Evolutionary conservation across 1,140 invertebrate genomes (phyloP), one percentile per base, ranked within the genome.

Genomic region (Heliconius hermathena): DNA sequence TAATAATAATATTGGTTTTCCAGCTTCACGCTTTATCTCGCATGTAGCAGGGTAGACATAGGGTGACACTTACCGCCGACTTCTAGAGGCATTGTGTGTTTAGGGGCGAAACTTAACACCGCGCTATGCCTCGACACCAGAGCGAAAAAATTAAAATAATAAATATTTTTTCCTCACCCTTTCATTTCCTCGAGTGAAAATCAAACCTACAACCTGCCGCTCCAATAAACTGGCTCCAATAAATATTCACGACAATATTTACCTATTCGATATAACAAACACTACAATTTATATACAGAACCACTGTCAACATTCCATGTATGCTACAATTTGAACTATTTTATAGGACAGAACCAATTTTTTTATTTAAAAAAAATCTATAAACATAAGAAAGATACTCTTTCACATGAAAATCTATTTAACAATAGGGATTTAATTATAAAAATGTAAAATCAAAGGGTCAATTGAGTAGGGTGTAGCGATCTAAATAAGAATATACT

Each of bases 401-500:
- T 71, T 52, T 75, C 29, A 8, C 71, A 79, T 70, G 46, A 75
- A 79, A 75, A 70, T 5, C 41, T 60, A 76, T 72, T 57, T 73
- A 70, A 22, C 16, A 57, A 74, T 18, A 29, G n/a, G n/a, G 49
- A 41, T 79, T 80, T 80, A 76, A 80, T 80, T 81, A 77, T 81
- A 81, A 78, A 81, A 81, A 81, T 78, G 46, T 78, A 60, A 78
- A 77, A 81, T 81, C 66, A 77, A 79, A 73, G 76, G 83, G 82
- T 82, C 83, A 84, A 85, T 84, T 83, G 83, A 79, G 79, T 76
- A 84, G 84, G 80, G 82, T 84, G 80, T 79, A 75, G 75, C 77
- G 83, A 85, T 84, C 82, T 88, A 80, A 88, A 90, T 86, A 88
- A 83, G 84, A 87, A 84, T 86, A 84, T 79, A 85, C 77, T 71